phyloP scores from a whole-genome alignment of 2,113 vertebrate species.

The Ochotona princeps region DNA sequence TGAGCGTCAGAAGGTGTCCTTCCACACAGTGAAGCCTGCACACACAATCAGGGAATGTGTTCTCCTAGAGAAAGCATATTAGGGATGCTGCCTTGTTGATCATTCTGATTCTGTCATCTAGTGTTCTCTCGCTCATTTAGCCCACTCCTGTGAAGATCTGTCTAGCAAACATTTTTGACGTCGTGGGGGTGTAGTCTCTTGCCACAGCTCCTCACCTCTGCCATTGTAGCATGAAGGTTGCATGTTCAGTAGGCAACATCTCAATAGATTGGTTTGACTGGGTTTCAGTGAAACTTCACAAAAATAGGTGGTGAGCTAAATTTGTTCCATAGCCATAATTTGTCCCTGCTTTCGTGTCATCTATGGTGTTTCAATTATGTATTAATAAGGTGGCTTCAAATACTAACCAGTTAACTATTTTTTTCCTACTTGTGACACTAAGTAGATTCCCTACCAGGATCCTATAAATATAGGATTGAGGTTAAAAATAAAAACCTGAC shows the following conservation, averaged over 20 bases:
- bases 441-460: background rate
- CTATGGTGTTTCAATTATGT: background rate
- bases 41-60: background rate
- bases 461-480: background rate
- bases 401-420: background rate
- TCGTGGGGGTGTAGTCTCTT: background rate
- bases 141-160: background rate
- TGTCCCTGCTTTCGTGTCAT: background rate
- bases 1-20: background rate
- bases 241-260: background rate
- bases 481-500: slow-evolving; percentile 30
- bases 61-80: background rate
- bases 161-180: background rate
- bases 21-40: background rate
- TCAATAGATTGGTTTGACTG: background rate
- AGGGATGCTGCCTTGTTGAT: background rate
- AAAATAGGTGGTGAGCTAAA: background rate
- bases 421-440: background rate
- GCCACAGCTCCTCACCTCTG: background rate
- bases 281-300: slow-evolving; percentile 19
- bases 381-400: background rate
- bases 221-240: background rate
- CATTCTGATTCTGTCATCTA: background rate
- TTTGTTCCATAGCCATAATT: background rate
- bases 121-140: background rate